Conservation (phyloP, 2,797 vertebrate species). For the Trematomus bernacchii region DNA sequence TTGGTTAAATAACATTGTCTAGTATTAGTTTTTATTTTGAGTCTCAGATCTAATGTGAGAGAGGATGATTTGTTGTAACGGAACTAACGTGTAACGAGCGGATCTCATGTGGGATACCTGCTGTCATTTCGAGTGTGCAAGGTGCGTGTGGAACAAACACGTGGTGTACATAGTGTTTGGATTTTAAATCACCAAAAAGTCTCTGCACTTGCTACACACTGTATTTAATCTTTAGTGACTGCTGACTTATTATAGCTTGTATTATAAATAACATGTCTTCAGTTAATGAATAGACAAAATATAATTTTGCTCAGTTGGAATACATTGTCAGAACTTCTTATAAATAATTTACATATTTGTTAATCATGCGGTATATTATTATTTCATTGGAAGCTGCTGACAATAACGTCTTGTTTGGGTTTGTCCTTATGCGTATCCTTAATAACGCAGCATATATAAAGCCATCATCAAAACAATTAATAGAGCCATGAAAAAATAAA, state of each 20-base stretch:
- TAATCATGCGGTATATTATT: neutral
- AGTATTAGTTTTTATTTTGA: neutral
- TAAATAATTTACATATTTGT: neutral
- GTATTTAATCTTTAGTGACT: neutral
- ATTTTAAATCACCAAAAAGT: neutral
- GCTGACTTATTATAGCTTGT: neutral
- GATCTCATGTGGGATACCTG: neutral
- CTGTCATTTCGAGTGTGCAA: neutral
- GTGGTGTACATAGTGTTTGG: slow-evolving; percentile 9
- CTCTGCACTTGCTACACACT: neutral
- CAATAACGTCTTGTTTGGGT: neutral
- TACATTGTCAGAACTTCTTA: too few species aligned
- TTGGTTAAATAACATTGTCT: neutral
- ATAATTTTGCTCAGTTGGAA: neutral
- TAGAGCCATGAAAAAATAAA: neutral
- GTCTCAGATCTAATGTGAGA: neutral
- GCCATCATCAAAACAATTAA: neutral
- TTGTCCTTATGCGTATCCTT: neutral
- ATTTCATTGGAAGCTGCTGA: neutral
- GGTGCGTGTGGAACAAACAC: neutral
- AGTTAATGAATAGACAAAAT: neutral
- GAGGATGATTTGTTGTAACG: neutral
- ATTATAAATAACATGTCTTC: neutral
- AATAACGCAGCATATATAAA: neutral
- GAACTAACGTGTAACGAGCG: neutral